phyloP scores from a whole-genome alignment of 2,797 vertebrate species.

The Ammospiza maritima region DNA sequence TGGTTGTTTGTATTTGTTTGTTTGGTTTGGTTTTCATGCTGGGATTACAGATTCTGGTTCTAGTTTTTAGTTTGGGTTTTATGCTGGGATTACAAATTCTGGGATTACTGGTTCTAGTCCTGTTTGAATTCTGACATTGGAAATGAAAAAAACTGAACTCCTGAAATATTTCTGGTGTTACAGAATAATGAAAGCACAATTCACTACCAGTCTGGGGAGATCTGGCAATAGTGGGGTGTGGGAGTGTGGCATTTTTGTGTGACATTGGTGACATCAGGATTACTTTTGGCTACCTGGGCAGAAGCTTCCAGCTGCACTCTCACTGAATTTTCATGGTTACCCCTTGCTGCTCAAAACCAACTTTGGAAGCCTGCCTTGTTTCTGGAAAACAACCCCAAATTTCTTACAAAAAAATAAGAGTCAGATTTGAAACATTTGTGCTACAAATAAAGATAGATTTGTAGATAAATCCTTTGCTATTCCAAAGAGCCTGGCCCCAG shows the following conservation, averaged over 20 bases:
- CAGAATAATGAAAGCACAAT: neutral
- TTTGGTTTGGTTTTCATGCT: neutral
- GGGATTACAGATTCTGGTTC: neutral
- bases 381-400: neutral
- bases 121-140: neutral
- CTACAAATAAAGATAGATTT: neutral
- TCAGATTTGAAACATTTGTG: neutral
- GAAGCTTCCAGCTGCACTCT: neutral
- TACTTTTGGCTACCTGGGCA: neutral
- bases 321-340: neutral
- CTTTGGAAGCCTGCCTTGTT: neutral
- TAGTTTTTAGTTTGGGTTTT: neutral
- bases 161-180: neutral
- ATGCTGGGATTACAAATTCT: no score
- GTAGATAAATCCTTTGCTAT: neutral
- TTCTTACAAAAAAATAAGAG: neutral
- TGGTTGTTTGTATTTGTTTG: neutral
- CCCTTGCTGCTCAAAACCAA: neutral
- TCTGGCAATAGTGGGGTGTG: neutral
- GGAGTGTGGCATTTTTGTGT: neutral
- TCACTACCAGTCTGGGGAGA: fast-evolving
- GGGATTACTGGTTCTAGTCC: neutral
- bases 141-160: neutral
- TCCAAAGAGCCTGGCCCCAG: neutral
- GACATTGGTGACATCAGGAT: neutral